These are phyloP conservation scores for Cynopterus brachyotis DNA, from an alignment of 2,113 vertebrate genomes.

Conservation along the genomic window DNA sequence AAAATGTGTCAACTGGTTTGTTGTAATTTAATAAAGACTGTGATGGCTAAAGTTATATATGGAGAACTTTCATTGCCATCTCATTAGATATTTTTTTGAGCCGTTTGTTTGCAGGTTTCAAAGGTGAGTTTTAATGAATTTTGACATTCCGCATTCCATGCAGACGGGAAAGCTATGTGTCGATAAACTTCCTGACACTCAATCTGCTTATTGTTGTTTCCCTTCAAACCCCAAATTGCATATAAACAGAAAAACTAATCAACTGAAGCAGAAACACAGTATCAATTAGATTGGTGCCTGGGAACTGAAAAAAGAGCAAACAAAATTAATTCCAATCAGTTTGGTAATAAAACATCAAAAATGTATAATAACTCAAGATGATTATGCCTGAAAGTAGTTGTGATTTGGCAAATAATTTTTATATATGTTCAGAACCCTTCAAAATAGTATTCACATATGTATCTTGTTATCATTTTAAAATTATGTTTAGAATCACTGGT, in stretches of 20 bases:
- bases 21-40: neutral
- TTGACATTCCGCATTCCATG: constrained; percentile 21
- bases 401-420: constrained; percentile 50
- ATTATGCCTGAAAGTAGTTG: constrained; percentile 50
- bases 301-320: constrained; percentile 53
- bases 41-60: neutral
- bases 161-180: constrained; percentile 37
- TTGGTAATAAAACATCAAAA: constrained; percentile 68
- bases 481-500: neutral
- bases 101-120: constrained; percentile 40
- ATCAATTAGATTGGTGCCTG: constrained; percentile 71
- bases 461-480: constrained; percentile 41
- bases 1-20: neutral
- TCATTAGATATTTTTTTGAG: neutral
- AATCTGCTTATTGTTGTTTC: constrained; percentile 61
- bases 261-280: constrained; percentile 68
- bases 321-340: constrained; percentile 74
- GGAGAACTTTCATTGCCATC: neutral
- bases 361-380: constrained; percentile 55
- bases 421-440: constrained; percentile 42
- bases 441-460: neutral
- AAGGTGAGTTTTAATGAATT: constrained; percentile 61
- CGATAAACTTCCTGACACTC: constrained; percentile 58
- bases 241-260: constrained; percentile 77
- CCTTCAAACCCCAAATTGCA: constrained; percentile 73